Percentiles rank a stretch among this genome's conserved stretches.
These are phyloP conservation scores for Macquaria ambigua DNA, from an alignment of 2,113 vertebrate species.

Conservation along the genomic window DNA sequence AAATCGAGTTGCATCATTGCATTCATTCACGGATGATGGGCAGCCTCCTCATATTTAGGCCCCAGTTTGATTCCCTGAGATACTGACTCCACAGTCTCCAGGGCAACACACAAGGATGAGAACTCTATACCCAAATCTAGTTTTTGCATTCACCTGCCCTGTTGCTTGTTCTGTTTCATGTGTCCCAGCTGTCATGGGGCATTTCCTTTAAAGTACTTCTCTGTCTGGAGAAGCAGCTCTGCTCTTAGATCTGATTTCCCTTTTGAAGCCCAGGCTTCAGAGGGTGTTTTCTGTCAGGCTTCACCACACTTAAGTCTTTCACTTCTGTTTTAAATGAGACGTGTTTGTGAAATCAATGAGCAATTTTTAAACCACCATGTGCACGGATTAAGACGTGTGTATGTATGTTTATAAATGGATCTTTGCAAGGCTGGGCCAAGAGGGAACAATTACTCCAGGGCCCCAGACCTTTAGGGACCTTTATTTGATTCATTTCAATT, in stretches of 20 bases:
- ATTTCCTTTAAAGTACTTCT: slow-evolving; percentile 35
- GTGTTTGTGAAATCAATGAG: slow-evolving; percentile 7
- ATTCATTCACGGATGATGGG: slow-evolving; percentile 66
- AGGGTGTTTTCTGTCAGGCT: slow-evolving; percentile 64
- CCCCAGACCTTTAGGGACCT: background rate
- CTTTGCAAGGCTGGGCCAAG: background rate
- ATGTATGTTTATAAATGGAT: background rate
- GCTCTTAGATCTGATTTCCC: slow-evolving; percentile 61
- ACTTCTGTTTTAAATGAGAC: slow-evolving; percentile 16
- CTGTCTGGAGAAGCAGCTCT: slow-evolving; percentile 35
- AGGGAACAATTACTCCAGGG: too few relatives aligned
- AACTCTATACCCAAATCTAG: background rate
- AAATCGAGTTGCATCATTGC: slow-evolving; percentile 50
- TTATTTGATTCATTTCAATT: background rate
- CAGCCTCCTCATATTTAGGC: slow-evolving; percentile 64
- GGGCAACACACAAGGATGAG: slow-evolving; percentile 38
- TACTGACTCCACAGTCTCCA: slow-evolving; percentile 43
- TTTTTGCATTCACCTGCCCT: slow-evolving; percentile 43
- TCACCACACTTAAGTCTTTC: slow-evolving; percentile 36
- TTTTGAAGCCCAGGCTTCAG: slow-evolving; percentile 62
- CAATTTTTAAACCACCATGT: background rate
- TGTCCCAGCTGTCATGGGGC: slow-evolving; percentile 32
- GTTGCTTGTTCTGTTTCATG: slow-evolving; percentile 61
- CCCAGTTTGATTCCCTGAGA: slow-evolving; percentile 31
- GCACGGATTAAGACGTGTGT: background rate